Evolutionary conservation across 92 coral and sea anemone species (phyloP), one percentile per base, ranked within the genome.

Genomic region (Siderastrea radians): DNA sequence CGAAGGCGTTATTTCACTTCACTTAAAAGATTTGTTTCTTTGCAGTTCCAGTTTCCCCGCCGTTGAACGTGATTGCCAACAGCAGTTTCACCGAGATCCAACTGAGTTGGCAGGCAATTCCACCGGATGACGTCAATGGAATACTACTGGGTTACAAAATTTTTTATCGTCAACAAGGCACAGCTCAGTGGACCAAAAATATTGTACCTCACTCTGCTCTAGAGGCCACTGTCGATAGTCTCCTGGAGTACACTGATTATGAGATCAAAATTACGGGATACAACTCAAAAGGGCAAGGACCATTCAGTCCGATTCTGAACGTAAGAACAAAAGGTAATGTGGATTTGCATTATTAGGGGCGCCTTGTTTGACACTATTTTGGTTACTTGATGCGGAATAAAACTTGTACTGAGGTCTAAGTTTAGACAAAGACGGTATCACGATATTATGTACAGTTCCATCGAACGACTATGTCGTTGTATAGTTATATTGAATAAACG

Each of bases 11-110:
- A 26, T 26, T 26, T 26, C 38, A 26, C 38, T 26, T 26, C 38
- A 26, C 38, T 26, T 26, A 26, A 26, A 26, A 26, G 38, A 26
- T 26, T 26, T 77, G 3, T 49, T 53, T 53, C 57, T 49, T 69
- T 67, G 46, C 51, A 69, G 74, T 46, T 69, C 74, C 74, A 43
- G 15, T 49, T 5, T 69, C 74, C 44, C 74, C 74, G 13, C 74
- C 74, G 13, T 69, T 69, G 52, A 46, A 45, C n/a, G 17, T 44
- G 17, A 46, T 9, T 46, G 13, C 44, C 74, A 69, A 7, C 17
- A 44, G 17, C 17, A 69, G 17, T 16, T 13, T 14, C 49, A 7
- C 12, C 16, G 52, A 69, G 12, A 69, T 69, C 1, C 74, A 46
- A 1, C 3, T 69, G 74, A 46, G 50, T 10, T 69, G 74, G 74